These are phyloP conservation scores for Mechanitis messenoides DNA, from an alignment of 2,888 invertebrate genomes.

Conservation along the genomic window DNA sequence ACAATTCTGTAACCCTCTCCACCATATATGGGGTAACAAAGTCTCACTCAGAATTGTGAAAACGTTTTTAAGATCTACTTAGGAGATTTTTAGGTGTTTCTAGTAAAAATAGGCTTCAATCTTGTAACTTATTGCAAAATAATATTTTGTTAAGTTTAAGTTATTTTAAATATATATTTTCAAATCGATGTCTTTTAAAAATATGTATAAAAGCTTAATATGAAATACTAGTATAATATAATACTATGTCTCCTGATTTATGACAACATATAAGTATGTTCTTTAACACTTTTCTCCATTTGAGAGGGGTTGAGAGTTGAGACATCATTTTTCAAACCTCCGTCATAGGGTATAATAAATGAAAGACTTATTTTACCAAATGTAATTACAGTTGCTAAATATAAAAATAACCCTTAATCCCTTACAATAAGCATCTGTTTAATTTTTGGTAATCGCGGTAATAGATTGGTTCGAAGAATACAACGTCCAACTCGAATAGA, in stretches of 20 bases:
- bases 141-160: too few relatives aligned
- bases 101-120: too few relatives aligned
- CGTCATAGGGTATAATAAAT: conserved; percentile 34
- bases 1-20: too few relatives aligned
- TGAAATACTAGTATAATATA: too few relatives aligned
- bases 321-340: conserved; percentile 35
- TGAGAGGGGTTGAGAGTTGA: conserved; percentile 23
- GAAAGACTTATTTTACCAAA: conserved; percentile 24
- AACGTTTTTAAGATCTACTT: too few relatives aligned
- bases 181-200: too few relatives aligned
- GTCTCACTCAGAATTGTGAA: too few relatives aligned
- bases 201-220: too few relatives aligned
- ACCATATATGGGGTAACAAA: too few relatives aligned
- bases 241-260: neutral
- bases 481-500: conserved; percentile 32
- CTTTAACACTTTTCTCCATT: conserved; percentile 19
- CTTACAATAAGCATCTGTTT: conserved; percentile 10
- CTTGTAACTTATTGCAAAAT: too few relatives aligned
- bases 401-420: conserved; percentile 16
- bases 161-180: too few relatives aligned
- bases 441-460: conserved; percentile 1
- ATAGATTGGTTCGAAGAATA: conserved; percentile 14
- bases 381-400: neutral
- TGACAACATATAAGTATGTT: conserved; percentile 2
- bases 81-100: too few relatives aligned